phyloP scores from a whole-genome alignment of 1,140 invertebrate genomes.

The Chlorops oryzae region DNA sequence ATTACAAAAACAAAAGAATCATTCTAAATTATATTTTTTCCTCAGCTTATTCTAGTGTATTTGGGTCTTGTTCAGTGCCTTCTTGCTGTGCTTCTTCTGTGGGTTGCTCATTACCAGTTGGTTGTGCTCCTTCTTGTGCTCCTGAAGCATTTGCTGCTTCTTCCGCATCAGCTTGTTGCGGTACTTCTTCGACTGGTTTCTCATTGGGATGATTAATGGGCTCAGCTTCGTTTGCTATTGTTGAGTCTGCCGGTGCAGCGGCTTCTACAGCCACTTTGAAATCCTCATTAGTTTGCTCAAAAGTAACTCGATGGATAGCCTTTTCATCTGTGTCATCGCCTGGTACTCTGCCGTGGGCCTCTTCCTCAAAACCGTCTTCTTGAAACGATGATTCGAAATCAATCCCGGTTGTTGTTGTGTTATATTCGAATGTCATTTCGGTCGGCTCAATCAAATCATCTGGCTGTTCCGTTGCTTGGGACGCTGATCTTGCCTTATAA shows the following conservation, averaged over 20 bases:
- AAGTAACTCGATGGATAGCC: no score
- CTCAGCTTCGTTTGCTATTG: no score
- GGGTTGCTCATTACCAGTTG: neutral
- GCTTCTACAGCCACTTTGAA: neutral
- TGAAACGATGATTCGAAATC: neutral
- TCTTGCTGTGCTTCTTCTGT: neutral
- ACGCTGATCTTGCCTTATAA: neutral
- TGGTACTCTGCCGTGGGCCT: neutral
- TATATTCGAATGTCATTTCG: neutral
- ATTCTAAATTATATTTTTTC: no score
- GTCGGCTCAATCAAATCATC: neutral
- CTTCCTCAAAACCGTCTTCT: neutral
- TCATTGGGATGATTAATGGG: no score
- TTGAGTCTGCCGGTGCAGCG: neutral
- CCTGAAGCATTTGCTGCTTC: neutral
- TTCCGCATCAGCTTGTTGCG: no score
- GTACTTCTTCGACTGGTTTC: no score
- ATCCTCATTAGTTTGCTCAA: neutral
- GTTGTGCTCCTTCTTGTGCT: neutral
- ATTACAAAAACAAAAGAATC: no score
- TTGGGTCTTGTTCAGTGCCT: no score
- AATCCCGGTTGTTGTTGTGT: neutral
- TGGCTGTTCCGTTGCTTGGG: neutral
- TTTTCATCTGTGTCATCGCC: no score
- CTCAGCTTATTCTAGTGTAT: no score